Evolutionary conservation across 1,140 invertebrate genomes (phyloP).

Genomic region (Sesamia nonagrioides): DNA sequence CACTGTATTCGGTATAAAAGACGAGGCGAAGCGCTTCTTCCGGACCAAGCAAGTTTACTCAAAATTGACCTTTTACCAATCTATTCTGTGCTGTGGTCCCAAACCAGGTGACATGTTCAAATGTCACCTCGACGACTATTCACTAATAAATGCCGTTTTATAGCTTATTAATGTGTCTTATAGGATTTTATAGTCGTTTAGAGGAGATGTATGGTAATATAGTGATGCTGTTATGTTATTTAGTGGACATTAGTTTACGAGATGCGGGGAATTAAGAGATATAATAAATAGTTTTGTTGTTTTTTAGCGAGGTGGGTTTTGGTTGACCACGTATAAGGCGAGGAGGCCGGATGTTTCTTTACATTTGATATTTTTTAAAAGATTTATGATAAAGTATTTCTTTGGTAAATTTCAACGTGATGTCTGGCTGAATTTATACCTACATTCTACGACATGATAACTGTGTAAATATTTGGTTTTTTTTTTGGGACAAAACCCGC

Average conservation of each 20-base stretch:
- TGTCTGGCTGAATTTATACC: too few relatives aligned
- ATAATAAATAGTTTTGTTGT: neutral
- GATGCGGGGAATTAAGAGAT: neutral
- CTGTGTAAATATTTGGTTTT: too few relatives aligned
- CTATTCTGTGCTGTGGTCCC: neutral
- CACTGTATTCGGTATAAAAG: too few relatives aligned
- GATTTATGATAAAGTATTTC: too few relatives aligned
- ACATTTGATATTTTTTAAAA: too few relatives aligned
- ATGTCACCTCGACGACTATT: constrained; percentile 39
- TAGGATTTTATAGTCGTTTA: constrained; percentile 50
- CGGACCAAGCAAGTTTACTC: neutral
- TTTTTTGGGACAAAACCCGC: too few relatives aligned
- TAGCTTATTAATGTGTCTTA: constrained; percentile 58
- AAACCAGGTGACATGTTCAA: constrained; percentile 36
- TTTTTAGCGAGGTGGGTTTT: constrained; percentile 20
- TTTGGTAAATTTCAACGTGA: too few relatives aligned
- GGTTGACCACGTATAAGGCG: neutral
- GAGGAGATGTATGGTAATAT: constrained; percentile 45
- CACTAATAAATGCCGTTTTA: constrained; percentile 57
- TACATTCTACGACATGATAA: too few relatives aligned
- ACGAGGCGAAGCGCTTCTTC: too few relatives aligned
- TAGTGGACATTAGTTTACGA: neutral
- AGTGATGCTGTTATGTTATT: constrained; percentile 15
- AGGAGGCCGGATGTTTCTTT: neutral
- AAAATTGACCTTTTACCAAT: neutral